phyloP scores from a whole-genome alignment of 2,113 vertebrate genomes.

The Turdus rufiventris region DNA sequence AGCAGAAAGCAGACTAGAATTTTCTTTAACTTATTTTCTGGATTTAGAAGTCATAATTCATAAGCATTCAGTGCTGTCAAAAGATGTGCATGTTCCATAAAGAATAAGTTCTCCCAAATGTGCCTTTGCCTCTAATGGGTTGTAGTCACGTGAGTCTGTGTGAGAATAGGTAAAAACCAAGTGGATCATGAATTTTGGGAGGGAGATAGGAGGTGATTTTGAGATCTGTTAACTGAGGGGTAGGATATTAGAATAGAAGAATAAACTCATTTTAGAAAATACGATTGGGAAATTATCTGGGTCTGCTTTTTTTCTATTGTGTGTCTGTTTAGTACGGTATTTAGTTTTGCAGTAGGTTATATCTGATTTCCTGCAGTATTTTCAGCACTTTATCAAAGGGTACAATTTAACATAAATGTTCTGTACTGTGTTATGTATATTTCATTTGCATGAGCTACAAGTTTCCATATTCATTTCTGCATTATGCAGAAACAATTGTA shows the following conservation, averaged over 20 bases:
- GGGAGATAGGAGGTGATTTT: neutral
- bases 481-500: neutral
- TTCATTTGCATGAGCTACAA: neutral
- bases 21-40: neutral
- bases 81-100: neutral
- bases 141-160: neutral
- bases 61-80: neutral
- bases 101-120: neutral
- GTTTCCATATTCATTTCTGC: neutral
- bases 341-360: neutral
- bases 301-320: neutral
- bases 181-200: neutral
- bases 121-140: neutral
- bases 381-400: neutral
- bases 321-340: neutral
- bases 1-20: neutral
- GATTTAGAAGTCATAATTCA: slow-evolving; percentile 7
- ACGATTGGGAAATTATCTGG: neutral
- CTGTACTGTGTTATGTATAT: neutral
- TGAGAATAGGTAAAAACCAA: neutral
- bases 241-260: neutral
- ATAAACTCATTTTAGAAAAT: neutral
- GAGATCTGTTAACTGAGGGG: neutral
- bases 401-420: neutral
- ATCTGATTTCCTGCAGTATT: neutral